These are phyloP conservation scores for Diarsia mendica DNA, from an alignment of 2,888 invertebrate species.

Conservation along the genomic window DNA sequence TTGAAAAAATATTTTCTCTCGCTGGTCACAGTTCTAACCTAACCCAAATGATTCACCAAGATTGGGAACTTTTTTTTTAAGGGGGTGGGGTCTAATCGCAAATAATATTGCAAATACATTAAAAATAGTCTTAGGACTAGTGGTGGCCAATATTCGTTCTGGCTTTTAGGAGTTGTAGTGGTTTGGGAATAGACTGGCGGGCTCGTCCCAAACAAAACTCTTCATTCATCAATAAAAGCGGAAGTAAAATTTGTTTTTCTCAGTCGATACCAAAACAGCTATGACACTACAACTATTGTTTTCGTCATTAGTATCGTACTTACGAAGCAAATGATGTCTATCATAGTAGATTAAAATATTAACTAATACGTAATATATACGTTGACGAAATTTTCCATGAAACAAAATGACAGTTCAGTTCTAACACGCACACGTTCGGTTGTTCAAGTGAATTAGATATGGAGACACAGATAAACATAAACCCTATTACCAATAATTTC, in stretches of 20 bases:
- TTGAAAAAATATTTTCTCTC: too few species aligned
- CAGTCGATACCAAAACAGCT: neutral
- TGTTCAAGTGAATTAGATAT: neutral
- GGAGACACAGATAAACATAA: neutral
- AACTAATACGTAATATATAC: neutral
- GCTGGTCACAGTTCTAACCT: too few species aligned
- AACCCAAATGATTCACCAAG: too few species aligned
- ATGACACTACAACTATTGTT: neutral
- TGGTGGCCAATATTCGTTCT: too few species aligned
- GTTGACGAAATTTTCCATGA: neutral
- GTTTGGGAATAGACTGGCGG: too few species aligned
- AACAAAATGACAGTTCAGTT: neutral
- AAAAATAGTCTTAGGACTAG: too few species aligned
- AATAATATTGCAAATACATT: too few species aligned
- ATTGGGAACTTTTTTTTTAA: too few species aligned
- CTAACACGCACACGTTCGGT: neutral
- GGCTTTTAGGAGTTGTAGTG: too few species aligned
- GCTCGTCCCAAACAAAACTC: too few species aligned
- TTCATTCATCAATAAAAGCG: neutral
- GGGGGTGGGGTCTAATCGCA: too few species aligned
- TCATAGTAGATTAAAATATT: neutral
- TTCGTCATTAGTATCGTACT: neutral
- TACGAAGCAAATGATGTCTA: neutral
- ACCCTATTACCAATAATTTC: neutral
- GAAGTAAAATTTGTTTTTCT: neutral